Percentiles rank a stretch among this genome's conserved stretches.
phyloP scores from a whole-genome alignment of 2,888 invertebrate species.

The Sinhomidia bicolor region DNA sequence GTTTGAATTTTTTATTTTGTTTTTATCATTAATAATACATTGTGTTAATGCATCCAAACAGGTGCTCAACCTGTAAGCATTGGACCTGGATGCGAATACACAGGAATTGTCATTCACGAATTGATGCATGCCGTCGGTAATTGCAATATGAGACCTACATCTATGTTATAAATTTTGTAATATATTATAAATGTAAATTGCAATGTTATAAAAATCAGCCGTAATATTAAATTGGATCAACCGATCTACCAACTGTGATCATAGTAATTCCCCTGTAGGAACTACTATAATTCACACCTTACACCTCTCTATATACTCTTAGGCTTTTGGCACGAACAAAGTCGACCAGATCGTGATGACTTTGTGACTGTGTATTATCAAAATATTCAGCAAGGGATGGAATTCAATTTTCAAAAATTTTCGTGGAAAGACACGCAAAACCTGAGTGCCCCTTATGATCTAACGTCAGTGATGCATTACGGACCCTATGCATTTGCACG shows the following conservation, averaged over 20 bases:
- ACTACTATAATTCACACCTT: too few relatives aligned
- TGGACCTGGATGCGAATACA: conserved; percentile 81
- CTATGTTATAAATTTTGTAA: too few relatives aligned
- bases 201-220: too few relatives aligned
- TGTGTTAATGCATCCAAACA: not conserved
- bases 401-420: conserved; percentile 81
- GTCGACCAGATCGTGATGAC: conserved; percentile 82
- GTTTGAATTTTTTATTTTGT: too few relatives aligned
- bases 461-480: conserved; percentile 82
- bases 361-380: conserved; percentile 81
- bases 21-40: not conserved
- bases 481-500: conserved; percentile 81
- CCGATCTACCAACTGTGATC: too few relatives aligned
- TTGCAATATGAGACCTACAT: too few relatives aligned
- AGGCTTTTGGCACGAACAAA: conserved; percentile 84
- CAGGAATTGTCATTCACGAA: conserved; percentile 82
- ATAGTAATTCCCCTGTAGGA: too few relatives aligned
- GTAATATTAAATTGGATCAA: too few relatives aligned
- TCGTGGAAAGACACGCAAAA: conserved; percentile 81
- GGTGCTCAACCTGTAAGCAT: conserved; percentile 84
- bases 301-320: too few relatives aligned
- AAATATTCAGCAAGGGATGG: conserved; percentile 81
- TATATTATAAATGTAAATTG: too few relatives aligned
- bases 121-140: conserved; percentile 82
- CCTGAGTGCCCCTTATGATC: conserved; percentile 81